Conservation (phyloP, 2,888 invertebrate species). For the Podabrus alpinus region DNA sequence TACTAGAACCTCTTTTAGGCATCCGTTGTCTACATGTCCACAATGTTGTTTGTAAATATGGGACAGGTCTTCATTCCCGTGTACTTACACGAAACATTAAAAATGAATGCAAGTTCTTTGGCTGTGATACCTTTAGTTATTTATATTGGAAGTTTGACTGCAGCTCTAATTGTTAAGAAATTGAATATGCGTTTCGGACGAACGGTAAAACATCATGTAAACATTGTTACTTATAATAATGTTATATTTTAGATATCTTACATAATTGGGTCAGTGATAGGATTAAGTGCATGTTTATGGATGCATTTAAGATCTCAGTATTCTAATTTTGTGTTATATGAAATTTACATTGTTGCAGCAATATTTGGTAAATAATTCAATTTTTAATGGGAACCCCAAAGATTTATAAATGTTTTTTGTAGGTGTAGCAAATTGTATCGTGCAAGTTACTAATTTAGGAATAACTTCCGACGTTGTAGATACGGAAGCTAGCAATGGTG, state of each 20-base stretch:
- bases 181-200: conserved; percentile 68
- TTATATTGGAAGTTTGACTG: conserved; percentile 78
- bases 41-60: conserved; percentile 82
- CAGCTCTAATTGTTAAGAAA: conserved; percentile 72
- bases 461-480: not conserved
- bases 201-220: conserved; percentile 57
- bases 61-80: conserved; percentile 85
- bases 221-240: conserved; percentile 1
- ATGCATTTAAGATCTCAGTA: conserved; percentile 66
- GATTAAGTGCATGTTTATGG: conserved; percentile 69
- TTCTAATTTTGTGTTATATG: conserved; percentile 58
- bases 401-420: conserved; percentile 26
- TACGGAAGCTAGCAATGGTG: not conserved
- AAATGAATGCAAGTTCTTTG: conserved; percentile 71
- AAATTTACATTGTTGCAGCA: conserved; percentile 72
- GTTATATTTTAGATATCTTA: conserved; percentile 61
- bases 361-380: conserved; percentile 66
- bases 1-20: conserved; percentile 62
- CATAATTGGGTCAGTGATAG: conserved; percentile 67
- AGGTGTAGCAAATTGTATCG: conserved; percentile 64
- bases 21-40: conserved; percentile 83
- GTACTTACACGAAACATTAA: conserved; percentile 78
- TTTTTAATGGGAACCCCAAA: not conserved
- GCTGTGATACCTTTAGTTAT: conserved; percentile 83
- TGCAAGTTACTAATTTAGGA: conserved; percentile 4